Evolutionary conservation across 2,888 invertebrate genomes (phyloP), one percentile per base, ranked within the genome.

Genomic region (Agrotis segetum): DNA sequence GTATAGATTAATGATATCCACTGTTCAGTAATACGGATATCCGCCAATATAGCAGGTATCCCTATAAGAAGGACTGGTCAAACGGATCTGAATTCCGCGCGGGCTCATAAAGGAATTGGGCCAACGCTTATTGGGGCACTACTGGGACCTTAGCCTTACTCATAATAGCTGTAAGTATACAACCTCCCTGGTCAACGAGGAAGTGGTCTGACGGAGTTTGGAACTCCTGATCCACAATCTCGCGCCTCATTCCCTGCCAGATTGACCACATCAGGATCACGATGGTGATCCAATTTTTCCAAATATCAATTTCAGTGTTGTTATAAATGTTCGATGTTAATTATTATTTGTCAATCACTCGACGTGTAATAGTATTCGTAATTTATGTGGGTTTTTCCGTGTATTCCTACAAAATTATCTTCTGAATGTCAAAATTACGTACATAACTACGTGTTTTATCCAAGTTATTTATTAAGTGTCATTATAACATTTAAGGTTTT

Each of bases 321-420:
- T 80, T 50, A 81, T 75, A 79, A 85, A 82, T 88, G 86, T 85
- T 90, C 69, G 81, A 63, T 89, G 88, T 89, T 88, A 75, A 76
- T 24, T 24, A 24, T 81, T 88, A 34, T n/a, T 81, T 63, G 56
- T 63, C 64, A 73, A 53, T 75, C 50, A 74, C 64, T 65, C 44
- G 47, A 65, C 71, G 66, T 80, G 58, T 78, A 74, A 66, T 56
- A 56, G 34, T 69, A 52, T 58, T 68, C 40, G 16, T 69, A 62
- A 74, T 49, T 40, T 62, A 69, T 34, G 46, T 78, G 21, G 56
- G 44, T 46, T 61, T 47, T 52, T 62, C 62, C 63, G 49, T 60
- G 70, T 83, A 74, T 50, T 71, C 61, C 58, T 63, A 68, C 72
- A 67, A 67, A 68, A 62, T 62, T 49, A 34, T 14, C 34, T 56